Base-by-base conservation (phyloP, 2,888 invertebrate genomes). In the Stictocephala bisonia region DNA sequence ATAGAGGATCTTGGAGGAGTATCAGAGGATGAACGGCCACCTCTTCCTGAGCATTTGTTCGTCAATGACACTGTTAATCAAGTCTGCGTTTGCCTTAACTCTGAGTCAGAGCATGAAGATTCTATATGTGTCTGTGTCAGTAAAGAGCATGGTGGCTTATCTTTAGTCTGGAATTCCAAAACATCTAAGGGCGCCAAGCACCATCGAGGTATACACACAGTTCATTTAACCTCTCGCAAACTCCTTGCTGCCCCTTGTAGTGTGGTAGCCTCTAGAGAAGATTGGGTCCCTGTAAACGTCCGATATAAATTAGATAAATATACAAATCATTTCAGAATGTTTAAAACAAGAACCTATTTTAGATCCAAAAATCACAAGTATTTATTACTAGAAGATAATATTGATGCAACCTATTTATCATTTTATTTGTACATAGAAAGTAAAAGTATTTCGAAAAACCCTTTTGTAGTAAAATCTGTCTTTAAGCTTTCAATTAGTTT, bases 1-100 rank as follows among this genome's bases (percentile, higher is more conserved):
- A 81, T 86, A 66, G 88, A 89, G 80, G 88, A 87, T 79, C 22
- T 64, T n/a, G 80, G 86, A 64, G 86, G 85, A 56, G 73, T 83
- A 40, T 78, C 78, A 11, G 80, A 80, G 56, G 79, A 79, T 71
- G 75, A 77, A 76, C 70, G 60, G 26, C 71, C 71, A 13, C 68
- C 60, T 9, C 31, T 73, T 35, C 53, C 70, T 15, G 72, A 74
- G 6, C 69, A 73, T 20, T 24, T 79, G 18, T 75, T 72, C 22
- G 78, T 80, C 11, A 72, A 75, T 70, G 80, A 80, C 44, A 75
- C 64, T 7, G 71, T 73, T 40, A 71, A 77, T 7, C 68, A 75
- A 51, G 77, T 80, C 0, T 80, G 80, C 71, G 78, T 80, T 22
- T 80, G 80, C 58, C 51, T 78, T 6, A 58, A 40, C 29, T 41